Conservation (phyloP, 30 jellyfish, hydroid and myxozoan genomes). For the Clytia hemisphaerica region DNA sequence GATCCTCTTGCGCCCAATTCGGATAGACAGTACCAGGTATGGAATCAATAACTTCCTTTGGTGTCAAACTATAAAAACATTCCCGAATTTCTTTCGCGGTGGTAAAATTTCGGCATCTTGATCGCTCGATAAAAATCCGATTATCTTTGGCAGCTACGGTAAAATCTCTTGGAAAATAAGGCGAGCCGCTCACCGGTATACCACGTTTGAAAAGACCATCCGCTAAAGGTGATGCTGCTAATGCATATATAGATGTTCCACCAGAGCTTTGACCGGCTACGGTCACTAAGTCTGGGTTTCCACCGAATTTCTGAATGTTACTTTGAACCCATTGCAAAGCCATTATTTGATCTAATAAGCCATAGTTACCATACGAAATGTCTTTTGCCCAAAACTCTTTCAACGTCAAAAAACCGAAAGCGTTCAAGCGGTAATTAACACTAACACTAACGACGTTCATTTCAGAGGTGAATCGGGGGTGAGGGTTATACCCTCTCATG, state of each 20-base stretch:
- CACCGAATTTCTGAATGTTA: constrained; percentile 57
- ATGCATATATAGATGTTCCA: constrained; percentile 30
- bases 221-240: constrained; percentile 46
- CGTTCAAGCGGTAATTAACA: constrained; percentile 50
- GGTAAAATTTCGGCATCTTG: constrained; percentile 14
- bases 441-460: constrained; percentile 53
- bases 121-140: constrained; percentile 3
- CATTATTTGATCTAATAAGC: constrained; percentile 61
- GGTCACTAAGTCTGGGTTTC: constrained; percentile 56
- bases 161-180: constrained; percentile 15
- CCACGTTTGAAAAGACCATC: constrained; percentile 50
- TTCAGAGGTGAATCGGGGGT: constrained; percentile 25
- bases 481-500: constrained; percentile 31
- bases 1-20: constrained; percentile 24
- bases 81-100: constrained; percentile 8
- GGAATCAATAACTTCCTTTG: constrained; percentile 31
- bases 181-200: constrained; percentile 60
- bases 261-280: constrained; percentile 68
- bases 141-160: constrained; percentile 13
- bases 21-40: constrained; percentile 41
- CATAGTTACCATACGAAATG: constrained; percentile 50
- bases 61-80: constrained; percentile 35
- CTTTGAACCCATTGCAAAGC: constrained; percentile 64
- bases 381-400: constrained; percentile 6
- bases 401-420: constrained; percentile 56